A percentile compares a stretch with the other conserved stretches of the same genome.
Conservation (phyloP, 2,888 invertebrate genomes). For the Chromoteleia sp. region DNA sequence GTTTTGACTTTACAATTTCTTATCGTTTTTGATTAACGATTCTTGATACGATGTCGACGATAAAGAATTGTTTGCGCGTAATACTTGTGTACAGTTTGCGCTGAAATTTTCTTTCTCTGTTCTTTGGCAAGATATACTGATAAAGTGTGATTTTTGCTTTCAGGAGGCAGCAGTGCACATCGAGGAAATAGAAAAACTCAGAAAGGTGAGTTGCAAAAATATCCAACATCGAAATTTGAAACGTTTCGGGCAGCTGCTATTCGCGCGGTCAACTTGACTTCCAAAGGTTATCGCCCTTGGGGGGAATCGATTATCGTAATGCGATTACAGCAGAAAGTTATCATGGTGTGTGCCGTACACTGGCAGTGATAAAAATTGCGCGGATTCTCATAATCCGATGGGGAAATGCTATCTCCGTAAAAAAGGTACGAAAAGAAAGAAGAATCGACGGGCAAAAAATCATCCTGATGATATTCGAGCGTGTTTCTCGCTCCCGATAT, state of each 20-base stretch:
- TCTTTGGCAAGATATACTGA: conserved; percentile 36
- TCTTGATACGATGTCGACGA: too few relatives aligned
- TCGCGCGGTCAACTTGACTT: conserved; percentile 25
- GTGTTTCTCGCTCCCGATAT: conserved; percentile 61
- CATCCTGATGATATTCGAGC: conserved; percentile 61
- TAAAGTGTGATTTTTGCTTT: conserved; percentile 55
- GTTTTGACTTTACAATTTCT: too few relatives aligned
- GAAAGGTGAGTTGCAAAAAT: conserved; percentile 60
- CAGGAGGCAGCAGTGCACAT: conserved; percentile 54
- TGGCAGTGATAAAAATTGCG: conserved; percentile 62
- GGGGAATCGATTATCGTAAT: conserved; percentile 67
- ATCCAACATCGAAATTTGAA: conserved; percentile 34
- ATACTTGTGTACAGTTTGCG: conserved; percentile 26
- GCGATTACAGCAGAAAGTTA: conserved; percentile 55
- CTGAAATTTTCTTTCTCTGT: conserved; percentile 1
- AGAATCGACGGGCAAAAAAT: conserved; percentile 30
- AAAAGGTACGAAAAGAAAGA: conserved; percentile 25
- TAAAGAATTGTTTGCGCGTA: too few relatives aligned
- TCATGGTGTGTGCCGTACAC: conserved; percentile 25
- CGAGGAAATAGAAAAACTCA: conserved; percentile 67
- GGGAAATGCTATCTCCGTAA: conserved; percentile 47
- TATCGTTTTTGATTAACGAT: too few relatives aligned
- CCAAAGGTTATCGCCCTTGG: conserved; percentile 54
- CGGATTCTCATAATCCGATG: conserved; percentile 60
- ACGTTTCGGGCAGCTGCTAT: not conserved